Percentiles rank a stretch among this genome's conserved stretches.
Conservation (phyloP, 2,113 vertebrate species). For the Lates calcarifer region DNA sequence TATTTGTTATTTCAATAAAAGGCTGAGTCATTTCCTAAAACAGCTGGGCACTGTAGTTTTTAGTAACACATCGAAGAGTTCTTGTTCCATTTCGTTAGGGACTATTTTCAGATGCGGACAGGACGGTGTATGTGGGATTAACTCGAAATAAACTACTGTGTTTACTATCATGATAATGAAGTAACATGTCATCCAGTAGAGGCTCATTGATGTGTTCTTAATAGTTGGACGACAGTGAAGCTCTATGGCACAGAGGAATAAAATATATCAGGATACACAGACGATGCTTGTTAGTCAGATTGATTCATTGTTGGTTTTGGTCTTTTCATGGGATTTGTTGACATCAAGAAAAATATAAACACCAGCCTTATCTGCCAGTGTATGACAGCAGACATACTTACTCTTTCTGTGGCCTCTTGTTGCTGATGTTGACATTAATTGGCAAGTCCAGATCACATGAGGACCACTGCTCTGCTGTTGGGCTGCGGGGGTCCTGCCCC, state of each 20-base stretch:
- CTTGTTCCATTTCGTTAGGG: no score
- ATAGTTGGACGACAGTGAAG: neutral
- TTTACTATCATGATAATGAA: neutral
- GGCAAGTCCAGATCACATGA: slow-evolving; percentile 82
- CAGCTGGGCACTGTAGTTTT: no score
- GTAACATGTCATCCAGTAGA: neutral
- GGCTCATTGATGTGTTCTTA: neutral
- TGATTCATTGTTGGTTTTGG: neutral
- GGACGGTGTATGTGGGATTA: neutral
- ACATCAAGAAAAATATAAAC: neutral
- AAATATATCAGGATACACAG: no score
- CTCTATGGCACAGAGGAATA: neutral
- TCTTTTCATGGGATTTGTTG: neutral
- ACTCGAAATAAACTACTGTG: neutral
- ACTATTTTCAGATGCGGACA: neutral
- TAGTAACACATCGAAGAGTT: no score
- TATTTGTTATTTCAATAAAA: no score
- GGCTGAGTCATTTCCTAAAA: no score
- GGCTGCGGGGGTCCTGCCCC: slow-evolving; percentile 82
- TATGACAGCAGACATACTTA: slow-evolving; percentile 79
- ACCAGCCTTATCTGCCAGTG: neutral
- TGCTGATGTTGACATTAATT: slow-evolving; percentile 55
- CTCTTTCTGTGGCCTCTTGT: slow-evolving; percentile 84
- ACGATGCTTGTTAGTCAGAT: neutral
- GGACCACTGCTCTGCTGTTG: slow-evolving; percentile 85